A percentile compares a stretch with the other conserved stretches of the same genome.
phyloP scores from a whole-genome alignment of 1,140 invertebrate species.

The Sweltsa coloradensis region DNA sequence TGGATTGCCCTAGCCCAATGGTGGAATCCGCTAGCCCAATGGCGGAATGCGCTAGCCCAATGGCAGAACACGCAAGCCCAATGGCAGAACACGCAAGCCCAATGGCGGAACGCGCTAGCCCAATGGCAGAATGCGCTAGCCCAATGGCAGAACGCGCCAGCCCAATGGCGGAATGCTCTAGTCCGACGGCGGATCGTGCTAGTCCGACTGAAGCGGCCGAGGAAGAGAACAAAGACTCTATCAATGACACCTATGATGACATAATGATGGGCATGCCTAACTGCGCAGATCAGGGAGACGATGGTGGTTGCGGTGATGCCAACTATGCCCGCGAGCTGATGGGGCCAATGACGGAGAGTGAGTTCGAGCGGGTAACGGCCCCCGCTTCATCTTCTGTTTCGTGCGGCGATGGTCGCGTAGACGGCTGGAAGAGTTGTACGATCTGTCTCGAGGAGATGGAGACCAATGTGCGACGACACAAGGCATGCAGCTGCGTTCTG shows the following conservation, averaged over 20 bases:
- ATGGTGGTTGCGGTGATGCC: neutral
- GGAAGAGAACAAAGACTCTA: too few species aligned
- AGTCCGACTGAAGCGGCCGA: too few species aligned
- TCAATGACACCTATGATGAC: too few species aligned
- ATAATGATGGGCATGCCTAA: slow-evolving; percentile 3
- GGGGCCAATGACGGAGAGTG: slow-evolving; percentile 1
- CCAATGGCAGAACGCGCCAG: too few species aligned
- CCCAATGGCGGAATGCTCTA: too few species aligned
- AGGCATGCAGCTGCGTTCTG: slow-evolving; percentile 41
- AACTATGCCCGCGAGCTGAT: neutral
- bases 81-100: neutral
- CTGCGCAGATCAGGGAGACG: neutral
- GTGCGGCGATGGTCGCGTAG: neutral
- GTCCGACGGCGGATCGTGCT: too few species aligned
- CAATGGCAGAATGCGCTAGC: too few species aligned
- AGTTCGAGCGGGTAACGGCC: neutral
- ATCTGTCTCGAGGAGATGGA: slow-evolving; percentile 53
- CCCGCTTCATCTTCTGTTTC: neutral
- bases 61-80: neutral
- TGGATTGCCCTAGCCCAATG: neutral
- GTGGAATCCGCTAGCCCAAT: neutral
- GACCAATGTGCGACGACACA: slow-evolving; percentile 40
- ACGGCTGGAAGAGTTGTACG: slow-evolving; percentile 30
- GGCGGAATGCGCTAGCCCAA: neutral
- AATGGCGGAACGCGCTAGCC: too few species aligned